These are phyloP conservation scores for Ara ararauna DNA, from an alignment of 2,797 vertebrate genomes.

Conservation along the genomic window DNA sequence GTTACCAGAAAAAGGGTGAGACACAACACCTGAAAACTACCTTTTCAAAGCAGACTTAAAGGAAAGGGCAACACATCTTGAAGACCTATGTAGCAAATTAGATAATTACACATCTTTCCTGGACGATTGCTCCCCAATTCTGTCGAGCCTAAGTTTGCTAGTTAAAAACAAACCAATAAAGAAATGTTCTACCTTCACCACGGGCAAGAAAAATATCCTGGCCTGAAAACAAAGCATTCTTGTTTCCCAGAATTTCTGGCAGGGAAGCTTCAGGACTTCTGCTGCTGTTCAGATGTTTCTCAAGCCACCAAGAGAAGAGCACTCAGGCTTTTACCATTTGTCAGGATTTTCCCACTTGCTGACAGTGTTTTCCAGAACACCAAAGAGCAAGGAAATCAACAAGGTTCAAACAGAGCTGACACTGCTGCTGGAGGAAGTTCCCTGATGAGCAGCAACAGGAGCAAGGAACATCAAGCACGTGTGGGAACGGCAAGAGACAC, in stretches of 20 bases:
- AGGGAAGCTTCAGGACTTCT: not conserved
- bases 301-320: not conserved
- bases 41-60: constrained; percentile 9
- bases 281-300: not conserved
- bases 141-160: not conserved
- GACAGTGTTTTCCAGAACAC: not conserved
- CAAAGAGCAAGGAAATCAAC: rapidly evolving
- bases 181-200: not conserved
- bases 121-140: not conserved
- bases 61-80: constrained; percentile 16
- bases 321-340: rapidly evolving
- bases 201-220: not conserved
- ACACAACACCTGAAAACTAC: not conserved
- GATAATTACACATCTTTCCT: not conserved
- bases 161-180: not conserved
- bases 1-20: constrained; percentile 17
- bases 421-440: not conserved
- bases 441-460: not conserved
- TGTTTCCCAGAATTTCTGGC: not conserved
- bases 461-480: rapidly evolving
- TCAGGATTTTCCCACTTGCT: not conserved
- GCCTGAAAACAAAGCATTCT: not conserved
- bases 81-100: constrained; percentile 20
- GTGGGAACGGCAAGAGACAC: rapidly evolving
- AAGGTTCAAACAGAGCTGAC: not conserved